Percentiles rank a stretch among this genome's conserved stretches.
phyloP scores from a whole-genome alignment of 2,113 vertebrate genomes.

The Galemys pyrenaicus region DNA sequence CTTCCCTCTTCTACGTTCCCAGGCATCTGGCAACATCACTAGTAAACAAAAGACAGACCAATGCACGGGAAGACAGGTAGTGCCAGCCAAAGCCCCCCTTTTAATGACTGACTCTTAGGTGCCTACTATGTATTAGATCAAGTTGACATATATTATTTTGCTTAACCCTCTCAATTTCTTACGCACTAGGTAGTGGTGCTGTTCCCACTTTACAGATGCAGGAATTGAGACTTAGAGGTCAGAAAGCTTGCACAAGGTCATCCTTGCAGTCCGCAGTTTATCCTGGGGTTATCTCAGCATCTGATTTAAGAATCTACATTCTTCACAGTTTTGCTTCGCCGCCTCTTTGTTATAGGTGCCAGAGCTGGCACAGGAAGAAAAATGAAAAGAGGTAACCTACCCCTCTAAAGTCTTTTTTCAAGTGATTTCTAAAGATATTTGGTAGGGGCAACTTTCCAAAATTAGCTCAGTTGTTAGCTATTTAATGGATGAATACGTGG shows the following conservation, averaged over 20 bases:
- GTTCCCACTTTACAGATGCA: not conserved
- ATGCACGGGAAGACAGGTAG: rapidly evolving
- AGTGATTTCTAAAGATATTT: not conserved
- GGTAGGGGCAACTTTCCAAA: not conserved
- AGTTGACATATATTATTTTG: not conserved
- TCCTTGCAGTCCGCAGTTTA: not conserved
- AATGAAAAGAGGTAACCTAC: not conserved
- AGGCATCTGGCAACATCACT: not conserved
- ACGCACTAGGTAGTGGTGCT: not conserved
- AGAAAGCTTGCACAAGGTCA: not conserved
- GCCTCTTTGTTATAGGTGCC: not conserved
- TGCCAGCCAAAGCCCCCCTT: not conserved
- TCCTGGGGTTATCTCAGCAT: not conserved
- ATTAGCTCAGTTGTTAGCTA: not conserved
- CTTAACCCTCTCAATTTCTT: not conserved
- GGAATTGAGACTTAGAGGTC: not conserved
- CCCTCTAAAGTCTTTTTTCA: not conserved
- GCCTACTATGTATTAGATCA: no score
- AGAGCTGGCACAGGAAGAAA: not conserved
- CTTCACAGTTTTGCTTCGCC: not conserved
- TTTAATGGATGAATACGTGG: not conserved
- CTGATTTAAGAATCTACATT: not conserved
- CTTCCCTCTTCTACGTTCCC: not conserved
- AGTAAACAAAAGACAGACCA: rapidly evolving
- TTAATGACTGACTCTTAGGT: no score